Evolutionary conservation across 64 coral and sea anemone species (phyloP), one percentile per base, ranked within the genome.

Genomic region (Stylophora pistillata): DNA sequence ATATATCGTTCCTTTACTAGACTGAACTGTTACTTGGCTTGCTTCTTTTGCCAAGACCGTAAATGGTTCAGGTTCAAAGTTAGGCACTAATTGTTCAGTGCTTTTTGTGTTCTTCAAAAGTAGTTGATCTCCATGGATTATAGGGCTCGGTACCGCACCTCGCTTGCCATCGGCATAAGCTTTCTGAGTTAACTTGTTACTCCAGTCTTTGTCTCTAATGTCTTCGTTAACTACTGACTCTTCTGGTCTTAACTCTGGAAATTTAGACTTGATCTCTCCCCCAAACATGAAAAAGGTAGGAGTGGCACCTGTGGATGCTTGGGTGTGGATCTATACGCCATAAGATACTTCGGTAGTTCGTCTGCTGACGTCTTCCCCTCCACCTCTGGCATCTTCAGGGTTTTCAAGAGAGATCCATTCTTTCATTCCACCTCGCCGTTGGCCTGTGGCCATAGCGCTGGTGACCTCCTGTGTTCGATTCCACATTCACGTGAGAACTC

Each of bases 71-170:
- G 27, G 82, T 28, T 73, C 70, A 58, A 85, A 85, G 66, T 91
- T 85, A 15, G 79, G 23, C 26, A 59, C 56, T 31, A 91, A 23
- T n/a, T 86, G 77, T 25, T 74, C 79, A 52, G 27, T 69, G 21
- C 60, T 80, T 32, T 86, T 91, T 16, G 70, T 72, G 78, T 83
- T 72, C 55, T 55, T 91, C 11, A 91, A 16, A 13, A 85, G 79
- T 52, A 91, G 79, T 64, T n/a, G 37, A 65, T 91, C 71, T 15
- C 79, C 79, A 37, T 64, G 70, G 15, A 21, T 58, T 21, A 91
- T 73, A 20, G 53, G 55, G 27, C 55, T 91, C 29, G 71, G 55
- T 12, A 37, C 29, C 31, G 89, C 80, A 60, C 89, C 80, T 13
- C 79, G 64, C 34, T 29, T 91, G 27, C 23, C 25, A 18, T 91